Evolutionary conservation across 1,140 invertebrate species (phyloP).

Genomic region (Hyles euphorbiae): DNA sequence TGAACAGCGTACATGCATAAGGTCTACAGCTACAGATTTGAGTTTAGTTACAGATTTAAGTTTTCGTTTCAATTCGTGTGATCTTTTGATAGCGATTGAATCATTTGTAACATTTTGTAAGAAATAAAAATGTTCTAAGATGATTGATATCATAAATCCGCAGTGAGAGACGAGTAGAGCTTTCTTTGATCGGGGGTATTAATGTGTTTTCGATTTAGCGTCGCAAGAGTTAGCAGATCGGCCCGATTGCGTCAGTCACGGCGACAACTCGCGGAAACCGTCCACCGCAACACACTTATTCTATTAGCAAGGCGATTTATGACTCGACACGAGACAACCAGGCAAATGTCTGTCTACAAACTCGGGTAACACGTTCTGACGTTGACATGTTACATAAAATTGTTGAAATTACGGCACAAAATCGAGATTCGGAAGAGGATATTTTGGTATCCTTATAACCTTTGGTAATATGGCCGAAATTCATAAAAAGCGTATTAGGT

Average conservation of each 20-base stretch:
- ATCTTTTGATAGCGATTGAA: too few relatives aligned
- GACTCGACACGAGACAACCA: conserved; percentile 26
- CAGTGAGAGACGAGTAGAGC: conserved; percentile 33
- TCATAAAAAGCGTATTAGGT: neutral
- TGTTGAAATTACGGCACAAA: conserved; percentile 8
- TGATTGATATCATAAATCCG: conserved; percentile 28
- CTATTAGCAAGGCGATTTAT: conserved; percentile 43
- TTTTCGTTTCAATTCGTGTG: too few relatives aligned
- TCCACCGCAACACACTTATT: conserved; percentile 44
- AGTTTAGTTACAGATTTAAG: too few relatives aligned
- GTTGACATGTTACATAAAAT: conserved; percentile 26
- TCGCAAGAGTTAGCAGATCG: conserved; percentile 53
- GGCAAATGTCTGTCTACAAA: conserved; percentile 34
- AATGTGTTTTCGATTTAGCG: conserved; percentile 62
- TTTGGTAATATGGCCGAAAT: too few relatives aligned
- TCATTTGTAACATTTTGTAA: too few relatives aligned
- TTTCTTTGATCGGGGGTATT: conserved; percentile 62
- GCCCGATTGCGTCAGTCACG: conserved; percentile 45
- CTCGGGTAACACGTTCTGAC: conserved; percentile 30
- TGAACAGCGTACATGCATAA: too few relatives aligned
- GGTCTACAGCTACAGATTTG: too few relatives aligned
- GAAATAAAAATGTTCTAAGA: too few relatives aligned
- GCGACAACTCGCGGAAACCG: conserved; percentile 45
- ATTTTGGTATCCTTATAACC: too few relatives aligned
- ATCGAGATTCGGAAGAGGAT: conserved; percentile 2